Evolutionary conservation across 2,888 invertebrate genomes (phyloP), one percentile per base, ranked within the genome.

Genomic region (Nymphalis c-album): DNA sequence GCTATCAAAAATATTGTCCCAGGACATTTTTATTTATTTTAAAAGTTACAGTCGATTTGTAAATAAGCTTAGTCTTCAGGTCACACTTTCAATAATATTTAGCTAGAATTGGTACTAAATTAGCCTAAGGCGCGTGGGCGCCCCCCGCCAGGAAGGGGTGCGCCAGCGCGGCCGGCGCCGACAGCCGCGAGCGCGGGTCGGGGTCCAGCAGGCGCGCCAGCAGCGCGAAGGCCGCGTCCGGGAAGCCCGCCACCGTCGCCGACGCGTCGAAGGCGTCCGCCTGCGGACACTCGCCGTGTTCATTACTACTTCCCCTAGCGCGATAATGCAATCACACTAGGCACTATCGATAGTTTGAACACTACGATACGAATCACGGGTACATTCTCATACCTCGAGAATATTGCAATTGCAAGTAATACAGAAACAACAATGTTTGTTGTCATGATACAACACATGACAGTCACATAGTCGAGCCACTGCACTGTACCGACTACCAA

Each of bases 181-280:
- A 93, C 71, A 95, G 94, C 76, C 97, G 94, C 46, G 93, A 93
- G 77, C 93, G 90, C n/a, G 96, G 96, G 92, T 96, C 94, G n/a
- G 96, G 93, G 83, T 96, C 96, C 76, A 98, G 89, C 76, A 98
- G 92, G 63, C 93, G 93, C 73, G 90, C 88, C 67, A 97, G 92
- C 73, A 98, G 92, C 80, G 96, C 94, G 87, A 95, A 97, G 1
- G 97, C 97, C 71, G 94, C 90, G 77, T 94, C 93, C 26, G 97
- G 96, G 86, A 95, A 96, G 18, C 88, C 91, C 64, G 83, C 85
- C 74, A 84, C 80, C 48, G 57, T 45, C 58, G 7, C 73, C 22
- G 48, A 60, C 50, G 75, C 59, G 8, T 46, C 57, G 71, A 78
- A 76, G 63, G 60, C 67, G 51, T 74, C 77, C 71, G 80, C 78